Evolutionary conservation across 2,113 vertebrate genomes (phyloP).

Genomic region (Seriola dumerili): DNA sequence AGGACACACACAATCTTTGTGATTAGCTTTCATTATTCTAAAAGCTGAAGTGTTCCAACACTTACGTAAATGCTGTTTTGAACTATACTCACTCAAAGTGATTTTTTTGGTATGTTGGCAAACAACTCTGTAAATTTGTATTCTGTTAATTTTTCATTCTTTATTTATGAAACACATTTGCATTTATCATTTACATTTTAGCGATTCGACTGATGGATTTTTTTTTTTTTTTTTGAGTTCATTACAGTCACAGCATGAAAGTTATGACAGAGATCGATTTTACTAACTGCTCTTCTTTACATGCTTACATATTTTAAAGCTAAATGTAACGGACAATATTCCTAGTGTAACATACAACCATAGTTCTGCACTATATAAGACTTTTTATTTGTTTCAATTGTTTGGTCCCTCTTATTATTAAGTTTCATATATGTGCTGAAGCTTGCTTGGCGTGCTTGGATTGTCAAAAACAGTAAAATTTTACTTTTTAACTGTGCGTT

Average conservation of each 20-base stretch:
- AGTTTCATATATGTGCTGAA: neutral
- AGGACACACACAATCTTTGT: constrained; percentile 53
- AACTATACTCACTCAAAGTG: constrained; percentile 20
- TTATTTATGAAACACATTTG: constrained; percentile 45
- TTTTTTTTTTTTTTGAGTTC: neutral
- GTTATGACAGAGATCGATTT: neutral
- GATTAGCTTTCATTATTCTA: constrained; percentile 68
- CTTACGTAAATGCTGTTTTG: constrained; percentile 18
- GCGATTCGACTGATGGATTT: neutral
- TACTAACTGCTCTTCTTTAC: constrained; percentile 1
- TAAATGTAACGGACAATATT: neutral
- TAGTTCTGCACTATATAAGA: neutral
- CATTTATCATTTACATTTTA: constrained; percentile 22
- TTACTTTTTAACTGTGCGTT: neutral
- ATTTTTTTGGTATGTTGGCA: constrained; percentile 28
- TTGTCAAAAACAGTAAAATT: neutral
- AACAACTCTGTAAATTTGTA: constrained; percentile 26
- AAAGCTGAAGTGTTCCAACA: constrained; percentile 44
- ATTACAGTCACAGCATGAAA: constrained; percentile 5
- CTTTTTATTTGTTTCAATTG: neutral
- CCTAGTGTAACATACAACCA: neutral
- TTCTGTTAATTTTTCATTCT: constrained; percentile 34
- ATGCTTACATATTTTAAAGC: constrained; percentile 2
- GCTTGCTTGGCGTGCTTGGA: neutral
- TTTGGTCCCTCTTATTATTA: neutral